Evolutionary conservation across 2,888 invertebrate species (phyloP), one percentile per base, ranked within the genome.

Genomic region (Philereme transversata): DNA sequence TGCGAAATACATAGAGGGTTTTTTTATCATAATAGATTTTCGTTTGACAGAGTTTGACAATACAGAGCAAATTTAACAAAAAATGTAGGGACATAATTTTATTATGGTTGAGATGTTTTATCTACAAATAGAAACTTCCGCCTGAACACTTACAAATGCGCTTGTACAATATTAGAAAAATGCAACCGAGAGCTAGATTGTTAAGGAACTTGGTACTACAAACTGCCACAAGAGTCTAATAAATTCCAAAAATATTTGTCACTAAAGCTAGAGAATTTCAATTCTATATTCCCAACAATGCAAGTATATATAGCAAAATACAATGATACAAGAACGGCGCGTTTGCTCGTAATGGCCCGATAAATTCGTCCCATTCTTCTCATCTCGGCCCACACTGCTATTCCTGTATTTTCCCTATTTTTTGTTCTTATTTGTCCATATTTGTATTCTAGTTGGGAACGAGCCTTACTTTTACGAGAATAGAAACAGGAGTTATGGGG

Each of bases 351-450:
- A 78, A 81, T 78, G 75, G 73, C 55, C 64, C 77, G 77, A 79
- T 81, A 80, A 78, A 81, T 80, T 79, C 71, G 72, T 75, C 72
- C 73, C 68, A 70, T 68, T 69, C 68, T 62, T 63, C 73, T 65
- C 68, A 69, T 65, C 66, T 74, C 67, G 64, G 60, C 67, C 68
- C 65, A 57, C 66, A 61, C 70, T 69, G 64, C 73, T 74, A 76
- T 75, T 75, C 74, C 71, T 68, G 75, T 73, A 49, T 59, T 46
- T 56, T 62, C 61, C 68, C 71, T 51, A 60, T 70, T 72, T 73
- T 73, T 70, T 63, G 67, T 70, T 71, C 71, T 67, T 76, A 68
- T 76, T 73, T 64, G 68, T 67, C 75, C 72, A 67, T 73, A 67
- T 76, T 75, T 75, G 70, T 74, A 66, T 74, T 66, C 70, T 70